Base-by-base conservation (phyloP, 1,140 invertebrate species). In the Anoplophora glabripennis region DNA sequence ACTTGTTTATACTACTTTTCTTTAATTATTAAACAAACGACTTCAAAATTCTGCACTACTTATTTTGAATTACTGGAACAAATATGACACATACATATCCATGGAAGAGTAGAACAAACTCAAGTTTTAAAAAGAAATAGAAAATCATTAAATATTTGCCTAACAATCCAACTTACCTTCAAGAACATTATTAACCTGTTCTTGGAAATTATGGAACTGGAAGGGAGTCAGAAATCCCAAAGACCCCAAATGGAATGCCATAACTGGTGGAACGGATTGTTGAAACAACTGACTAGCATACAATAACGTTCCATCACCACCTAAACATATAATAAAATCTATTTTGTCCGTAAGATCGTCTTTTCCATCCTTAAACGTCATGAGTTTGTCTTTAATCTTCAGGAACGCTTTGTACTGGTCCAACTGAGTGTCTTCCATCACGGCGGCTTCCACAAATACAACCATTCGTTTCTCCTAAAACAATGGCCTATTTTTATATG, bases 161-260 rank as follows among this genome's bases (percentile, higher is more conserved):
- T 45, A n/a, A 45, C 9, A 33, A 10, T 33, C 7, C 10, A 4
- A 53, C 54, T 53, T 55, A 57, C 69, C 69, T 63, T 71, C 69
- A 3, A 71, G 58, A 12, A 71, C 69, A 45, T 71, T 71, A 51
- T 71, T 71, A 4, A 71, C 69, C 83, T 96, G 91, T 57, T 94
- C 89, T 74, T 95, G 87, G 71, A 96, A 97, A 75, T 96, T 93
- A 61, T 93, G 90, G 78, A 98, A 96, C 69, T 92, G 89, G 76
- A 98, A 98, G 8, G 94, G 94, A 9, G 95, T 97, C 0, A 98
- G 82, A 75, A 98, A 98, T 5, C 96, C 95, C 40, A 98, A 78
- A 0, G 94, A 97, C n/a, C 95, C 95, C 61, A 98, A 83, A 77
- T 98, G 94, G 78, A 98, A 98, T 46, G 96, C 94, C 94, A 98